phyloP scores from a whole-genome alignment of 2,797 vertebrate species.

The Bradypus variegatus region DNA sequence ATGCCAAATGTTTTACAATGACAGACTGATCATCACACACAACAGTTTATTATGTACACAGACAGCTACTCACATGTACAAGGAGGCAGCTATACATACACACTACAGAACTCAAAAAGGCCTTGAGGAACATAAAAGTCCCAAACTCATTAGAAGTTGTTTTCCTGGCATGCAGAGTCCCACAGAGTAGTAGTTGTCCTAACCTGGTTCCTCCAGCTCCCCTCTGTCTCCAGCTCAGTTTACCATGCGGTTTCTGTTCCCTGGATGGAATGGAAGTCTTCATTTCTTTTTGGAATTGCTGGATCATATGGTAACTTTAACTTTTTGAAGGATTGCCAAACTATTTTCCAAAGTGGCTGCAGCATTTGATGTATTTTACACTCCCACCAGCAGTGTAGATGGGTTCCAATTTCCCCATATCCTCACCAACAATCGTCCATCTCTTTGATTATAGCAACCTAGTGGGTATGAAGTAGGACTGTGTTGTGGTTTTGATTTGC shows the following conservation, averaged over 20 bases:
- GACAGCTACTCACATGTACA: not conserved
- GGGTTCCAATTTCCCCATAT: no score
- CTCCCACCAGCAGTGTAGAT: no score
- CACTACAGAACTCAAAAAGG: no score
- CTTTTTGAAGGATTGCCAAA: no score
- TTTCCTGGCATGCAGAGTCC: not conserved
- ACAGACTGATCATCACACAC: not conserved
- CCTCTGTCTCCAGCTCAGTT: not conserved
- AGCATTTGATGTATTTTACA: no score
- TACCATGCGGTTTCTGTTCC: not conserved
- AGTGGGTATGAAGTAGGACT: no score
- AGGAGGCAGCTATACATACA: not conserved
- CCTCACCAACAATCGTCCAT: no score
- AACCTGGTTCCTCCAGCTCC: not conserved
- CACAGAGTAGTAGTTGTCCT: not conserved
- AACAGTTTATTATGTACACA: not conserved
- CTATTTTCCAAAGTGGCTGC: no score
- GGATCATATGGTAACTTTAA: no score
- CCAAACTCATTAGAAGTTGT: slow-evolving; percentile 30
- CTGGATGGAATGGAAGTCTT: not conserved
- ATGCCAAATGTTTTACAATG: slow-evolving; percentile 35
- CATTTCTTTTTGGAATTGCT: no score
- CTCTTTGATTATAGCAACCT: no score
- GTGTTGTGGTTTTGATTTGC: no score
- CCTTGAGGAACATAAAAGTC: not conserved